Conservation (phyloP, 2,113 vertebrate genomes). For the Hippocampus zosterae region DNA sequence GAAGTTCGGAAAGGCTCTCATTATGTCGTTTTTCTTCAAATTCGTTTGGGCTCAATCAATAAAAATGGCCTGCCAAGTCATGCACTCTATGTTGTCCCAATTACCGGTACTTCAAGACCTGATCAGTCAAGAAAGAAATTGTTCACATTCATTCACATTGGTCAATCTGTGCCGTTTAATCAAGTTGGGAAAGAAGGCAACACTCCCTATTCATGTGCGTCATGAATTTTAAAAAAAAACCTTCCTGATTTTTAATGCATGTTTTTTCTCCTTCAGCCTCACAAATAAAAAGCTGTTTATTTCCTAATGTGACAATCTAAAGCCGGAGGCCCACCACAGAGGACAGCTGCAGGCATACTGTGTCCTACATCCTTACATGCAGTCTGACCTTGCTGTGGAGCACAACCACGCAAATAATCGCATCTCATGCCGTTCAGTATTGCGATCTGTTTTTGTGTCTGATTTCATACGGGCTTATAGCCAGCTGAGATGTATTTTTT, state of each 20-base stretch:
- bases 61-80: not conserved
- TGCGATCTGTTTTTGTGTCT: not conserved
- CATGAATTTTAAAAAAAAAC: too few species aligned
- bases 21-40: not conserved
- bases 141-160: not conserved
- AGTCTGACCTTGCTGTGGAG: slow-evolving; percentile 4
- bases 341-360: not conserved
- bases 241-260: not conserved
- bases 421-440: not conserved
- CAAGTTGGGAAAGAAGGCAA: not conserved
- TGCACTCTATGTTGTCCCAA: not conserved
- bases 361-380: not conserved
- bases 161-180: too few species aligned
- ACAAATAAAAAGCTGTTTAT: slow-evolving; percentile 5
- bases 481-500: not conserved
- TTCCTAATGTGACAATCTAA: not conserved
- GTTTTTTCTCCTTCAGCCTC: not conserved
- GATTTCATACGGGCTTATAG: not conserved
- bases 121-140: not conserved
- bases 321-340: not conserved
- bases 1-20: not conserved
- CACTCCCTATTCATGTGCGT: not conserved
- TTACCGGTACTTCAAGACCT: not conserved
- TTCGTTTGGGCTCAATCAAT: not conserved
- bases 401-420: not conserved